phyloP scores from a whole-genome alignment of 2,113 vertebrate genomes.

The Planiliza haematocheilus region DNA sequence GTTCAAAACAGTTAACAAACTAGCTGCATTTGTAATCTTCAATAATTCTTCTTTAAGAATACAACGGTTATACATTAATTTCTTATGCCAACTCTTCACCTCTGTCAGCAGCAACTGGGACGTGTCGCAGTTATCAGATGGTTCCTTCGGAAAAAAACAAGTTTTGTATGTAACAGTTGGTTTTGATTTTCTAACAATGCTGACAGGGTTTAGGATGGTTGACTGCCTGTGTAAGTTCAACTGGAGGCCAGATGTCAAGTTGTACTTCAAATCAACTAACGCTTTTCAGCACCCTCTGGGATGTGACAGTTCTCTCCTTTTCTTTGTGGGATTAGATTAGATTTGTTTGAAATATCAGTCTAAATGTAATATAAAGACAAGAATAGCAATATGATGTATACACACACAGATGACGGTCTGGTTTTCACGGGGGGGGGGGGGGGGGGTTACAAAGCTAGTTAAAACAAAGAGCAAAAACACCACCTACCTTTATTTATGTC shows the following conservation, averaged over 20 bases:
- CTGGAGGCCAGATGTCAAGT: neutral
- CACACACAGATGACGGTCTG: conserved; percentile 1
- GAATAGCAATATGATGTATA: too few species aligned
- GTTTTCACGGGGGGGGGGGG: conserved; percentile 11
- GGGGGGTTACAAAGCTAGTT: neutral
- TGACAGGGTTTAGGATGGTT: neutral
- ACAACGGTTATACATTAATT: neutral
- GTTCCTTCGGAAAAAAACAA: neutral
- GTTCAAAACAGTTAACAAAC: neutral
- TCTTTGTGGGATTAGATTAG: conserved; percentile 15
- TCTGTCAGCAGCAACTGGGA: neutral
- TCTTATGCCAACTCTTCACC: neutral
- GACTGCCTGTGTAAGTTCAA: conserved; percentile 6
- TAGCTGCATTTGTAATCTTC: neutral
- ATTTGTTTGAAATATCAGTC: conserved; percentile 9
- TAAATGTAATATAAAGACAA: too few species aligned
- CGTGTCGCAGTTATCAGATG: conserved; percentile 1
- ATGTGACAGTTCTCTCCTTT: conserved; percentile 27
- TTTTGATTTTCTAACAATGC: conserved; percentile 13
- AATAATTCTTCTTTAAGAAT: neutral
- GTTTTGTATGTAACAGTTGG: neutral
- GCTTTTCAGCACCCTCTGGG: conserved; percentile 9
- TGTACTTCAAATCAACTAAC: neutral
- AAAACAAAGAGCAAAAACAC: neutral
- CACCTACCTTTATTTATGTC: neutral